Base-by-base conservation (phyloP, 1,140 invertebrate species). In the Heliconius eleuchia region DNA sequence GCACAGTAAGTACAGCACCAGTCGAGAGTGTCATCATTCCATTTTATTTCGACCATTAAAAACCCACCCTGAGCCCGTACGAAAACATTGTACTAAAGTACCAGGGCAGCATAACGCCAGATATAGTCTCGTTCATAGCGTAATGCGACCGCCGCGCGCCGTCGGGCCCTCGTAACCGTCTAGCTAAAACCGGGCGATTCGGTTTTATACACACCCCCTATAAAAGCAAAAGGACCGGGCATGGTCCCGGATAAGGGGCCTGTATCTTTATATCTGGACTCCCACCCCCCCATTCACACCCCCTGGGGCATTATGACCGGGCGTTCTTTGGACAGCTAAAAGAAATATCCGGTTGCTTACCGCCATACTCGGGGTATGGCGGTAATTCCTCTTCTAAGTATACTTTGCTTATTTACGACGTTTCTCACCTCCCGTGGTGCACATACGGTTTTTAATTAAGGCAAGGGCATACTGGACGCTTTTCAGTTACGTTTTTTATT, bases 191-290 rank as follows among this genome's bases (percentile, higher is more conserved):
- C 86, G 86, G 85, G 86, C 87, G 89, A 91, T 92, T 93, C 90
- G 89, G 92, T 94, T 94, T 94, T 94, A 94, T 92, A 94, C 89
- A 93, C 91, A 94, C 94, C 94, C 93, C 92, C 92, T 92, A 94
- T 95, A 94, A 95, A 94, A 94, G 93, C 92, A 92, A 95, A 94
- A 94, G 90, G 93, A 94, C 93, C 90, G 91, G 90, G 89, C 92
- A 91, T 92, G 90, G 90, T 90, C 90, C 87, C 90, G 91, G 90
- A 93, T 94, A 94, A 94, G 93, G 93, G 91, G 91, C 85, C 94
- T 93, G 93, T 92, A 92, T 93, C 91, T 93, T 94, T 93, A 94
- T 93, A 94, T 92, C 90, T 91, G 86, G 89, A 88, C 84, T 52
- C 50, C 50, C 89, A 23, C 89, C 89, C 80, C 52, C 80, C 50